phyloP scores from a whole-genome alignment of 2,113 vertebrate genomes.

The Osmerus eperlanus region DNA sequence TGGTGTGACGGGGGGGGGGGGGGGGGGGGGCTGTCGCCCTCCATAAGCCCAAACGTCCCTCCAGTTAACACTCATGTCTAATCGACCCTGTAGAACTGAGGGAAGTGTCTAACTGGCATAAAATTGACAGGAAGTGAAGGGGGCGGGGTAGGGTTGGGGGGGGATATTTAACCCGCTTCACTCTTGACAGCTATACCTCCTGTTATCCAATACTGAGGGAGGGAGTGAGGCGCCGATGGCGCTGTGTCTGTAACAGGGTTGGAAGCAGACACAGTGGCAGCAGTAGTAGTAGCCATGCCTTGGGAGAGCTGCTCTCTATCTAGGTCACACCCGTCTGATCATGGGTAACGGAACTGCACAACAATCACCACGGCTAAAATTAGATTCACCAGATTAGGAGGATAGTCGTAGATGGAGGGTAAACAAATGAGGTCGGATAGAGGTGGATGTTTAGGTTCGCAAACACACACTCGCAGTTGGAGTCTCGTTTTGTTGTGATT shows the following conservation, averaged over 20 bases:
- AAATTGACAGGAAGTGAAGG: conserved; percentile 6
- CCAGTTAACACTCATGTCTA: conserved; percentile 20
- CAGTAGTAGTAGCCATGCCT: not conserved
- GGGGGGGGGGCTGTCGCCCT: not conserved
- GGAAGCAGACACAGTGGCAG: not conserved
- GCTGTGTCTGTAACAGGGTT: not conserved
- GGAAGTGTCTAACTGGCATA: conserved; percentile 10
- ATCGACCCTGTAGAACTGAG: conserved; percentile 29
- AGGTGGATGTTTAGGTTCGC: conserved; percentile 9
- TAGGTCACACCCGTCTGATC: conserved; percentile 10
- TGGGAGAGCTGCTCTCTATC: conserved; percentile 1
- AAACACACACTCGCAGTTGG: not conserved
- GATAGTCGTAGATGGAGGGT: not conserved
- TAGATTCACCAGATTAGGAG: not conserved
- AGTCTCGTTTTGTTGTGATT: too few species aligned
- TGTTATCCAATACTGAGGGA: too few species aligned
- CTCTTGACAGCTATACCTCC: not conserved
- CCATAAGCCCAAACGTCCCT: not conserved
- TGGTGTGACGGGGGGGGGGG: conserved; percentile 11
- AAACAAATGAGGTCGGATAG: not conserved
- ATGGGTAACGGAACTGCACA: not conserved
- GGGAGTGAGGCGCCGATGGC: not conserved
- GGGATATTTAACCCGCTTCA: not conserved
- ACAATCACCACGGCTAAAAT: not conserved
- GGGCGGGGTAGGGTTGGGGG: too few species aligned